Percentiles rank a stretch among this genome's conserved stretches.
Conservation (phyloP, 2,888 invertebrate genomes). For the Polyommatus icarus region DNA sequence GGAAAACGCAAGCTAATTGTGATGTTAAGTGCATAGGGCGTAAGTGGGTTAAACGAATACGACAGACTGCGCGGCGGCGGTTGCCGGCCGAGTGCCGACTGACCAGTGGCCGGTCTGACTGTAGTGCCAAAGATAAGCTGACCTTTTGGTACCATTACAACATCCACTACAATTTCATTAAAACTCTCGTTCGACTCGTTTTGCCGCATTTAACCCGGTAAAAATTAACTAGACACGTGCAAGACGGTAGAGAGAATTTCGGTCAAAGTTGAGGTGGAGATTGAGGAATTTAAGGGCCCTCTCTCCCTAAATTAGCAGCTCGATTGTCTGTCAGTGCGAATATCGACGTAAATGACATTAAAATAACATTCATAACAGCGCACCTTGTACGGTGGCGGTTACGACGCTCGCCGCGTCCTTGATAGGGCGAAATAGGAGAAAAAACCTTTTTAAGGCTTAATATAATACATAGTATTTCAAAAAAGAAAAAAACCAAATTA, state of each 20-base stretch:
- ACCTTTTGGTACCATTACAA: constrained; percentile 36
- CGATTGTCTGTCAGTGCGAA: too few relatives aligned
- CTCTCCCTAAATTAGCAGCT: too few relatives aligned
- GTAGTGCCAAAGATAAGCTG: constrained; percentile 39
- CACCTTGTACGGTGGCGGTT: too few relatives aligned
- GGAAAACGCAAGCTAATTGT: constrained; percentile 30
- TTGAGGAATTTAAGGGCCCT: background rate
- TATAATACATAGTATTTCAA: too few relatives aligned
- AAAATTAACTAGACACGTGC: background rate
- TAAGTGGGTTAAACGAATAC: constrained; percentile 55
- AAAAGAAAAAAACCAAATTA: too few relatives aligned
- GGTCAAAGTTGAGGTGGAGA: background rate
- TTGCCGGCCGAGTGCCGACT: constrained; percentile 60
- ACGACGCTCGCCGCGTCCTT: too few relatives aligned
- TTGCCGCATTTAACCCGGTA: background rate
- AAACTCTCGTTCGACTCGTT: constrained; percentile 3
- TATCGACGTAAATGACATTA: too few relatives aligned
- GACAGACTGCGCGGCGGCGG: constrained; percentile 70
- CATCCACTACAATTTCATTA: constrained; percentile 18
- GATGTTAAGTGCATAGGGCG: constrained; percentile 42
- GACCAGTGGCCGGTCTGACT: constrained; percentile 43
- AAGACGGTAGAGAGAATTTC: background rate
- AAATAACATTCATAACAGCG: too few relatives aligned
- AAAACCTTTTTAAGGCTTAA: too few relatives aligned
- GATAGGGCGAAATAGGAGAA: too few relatives aligned